Conservation (phyloP, 2,888 invertebrate genomes). For the Diarsia rubi region DNA sequence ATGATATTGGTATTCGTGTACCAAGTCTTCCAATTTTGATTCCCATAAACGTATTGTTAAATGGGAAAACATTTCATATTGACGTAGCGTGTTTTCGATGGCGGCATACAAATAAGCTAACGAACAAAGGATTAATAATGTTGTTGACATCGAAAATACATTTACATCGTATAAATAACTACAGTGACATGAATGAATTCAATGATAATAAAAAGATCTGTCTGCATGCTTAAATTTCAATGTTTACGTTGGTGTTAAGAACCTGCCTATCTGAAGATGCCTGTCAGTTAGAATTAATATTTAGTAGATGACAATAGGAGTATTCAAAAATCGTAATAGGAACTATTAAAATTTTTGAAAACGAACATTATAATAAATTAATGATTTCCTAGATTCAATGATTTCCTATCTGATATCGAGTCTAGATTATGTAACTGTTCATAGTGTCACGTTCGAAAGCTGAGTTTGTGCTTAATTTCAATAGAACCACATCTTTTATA, state of each 20-base stretch:
- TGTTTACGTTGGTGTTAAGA: background rate
- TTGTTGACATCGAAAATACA: constrained; percentile 38
- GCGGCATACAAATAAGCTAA: constrained; percentile 69
- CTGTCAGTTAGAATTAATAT: background rate
- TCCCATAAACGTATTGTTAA: constrained; percentile 32
- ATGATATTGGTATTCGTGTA: constrained; percentile 36
- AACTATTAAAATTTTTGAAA: background rate
- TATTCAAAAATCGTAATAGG: background rate
- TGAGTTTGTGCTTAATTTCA: constrained; percentile 51
- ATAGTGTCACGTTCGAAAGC: constrained; percentile 60
- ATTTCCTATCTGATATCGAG: background rate
- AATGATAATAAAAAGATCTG: constrained; percentile 5
- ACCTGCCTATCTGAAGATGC: background rate
- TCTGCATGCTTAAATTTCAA: background rate
- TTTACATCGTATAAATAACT: constrained; percentile 28
- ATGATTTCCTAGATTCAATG: background rate
- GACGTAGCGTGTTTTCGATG: constrained; percentile 52
- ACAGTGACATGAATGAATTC: constrained; percentile 13
- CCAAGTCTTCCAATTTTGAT: constrained; percentile 23
- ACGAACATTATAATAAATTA: background rate
- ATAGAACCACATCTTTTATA: constrained; percentile 61
- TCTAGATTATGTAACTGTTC: constrained; percentile 33
- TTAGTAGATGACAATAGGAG: background rate
- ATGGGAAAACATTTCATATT: constrained; percentile 44
- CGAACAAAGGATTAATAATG: constrained; percentile 65